Evolutionary conservation across 1,140 invertebrate genomes (phyloP), one percentile per base, ranked within the genome.

Genomic region (Microvelia longipes): DNA sequence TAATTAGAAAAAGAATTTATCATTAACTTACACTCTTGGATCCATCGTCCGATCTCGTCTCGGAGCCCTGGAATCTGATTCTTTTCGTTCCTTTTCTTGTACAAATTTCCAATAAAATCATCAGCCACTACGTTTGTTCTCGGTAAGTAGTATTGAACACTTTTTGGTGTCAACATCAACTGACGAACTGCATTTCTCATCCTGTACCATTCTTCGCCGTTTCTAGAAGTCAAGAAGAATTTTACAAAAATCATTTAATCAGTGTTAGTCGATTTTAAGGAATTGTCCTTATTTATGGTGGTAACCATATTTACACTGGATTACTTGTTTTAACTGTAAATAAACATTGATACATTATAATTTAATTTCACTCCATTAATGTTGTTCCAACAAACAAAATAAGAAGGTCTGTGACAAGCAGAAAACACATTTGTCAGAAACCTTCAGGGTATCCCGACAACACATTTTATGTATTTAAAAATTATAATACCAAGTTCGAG

Each of bases 191-290:
- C 78, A 63, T 75, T 79, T 66, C 81, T 71, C 1, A 83, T 71
- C 28, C 76, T 76, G 71, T 81, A 82, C 82, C 82, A 83, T 72
- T 82, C 77, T 72, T 83, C 81, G n/a, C 81, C 82, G 72, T 82
- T 83, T 27, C 82, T 83, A 69, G 19, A 66, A 61, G 0, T 66
- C 2, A 68, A 27, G 1, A 25, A 28, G 28, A 13, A 66, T 19
- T 5, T 11, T 11, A 11, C 35, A 60, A 60, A 60, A n/a, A n/a
- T n/a, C n/a, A n/a, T n/a, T 60, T 11, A 11, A 60, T 11, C 11
- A 60, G 35, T 11, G 35, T 11, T 11, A 11, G 19, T 60, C 35
- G 19, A 11, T 19, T 60, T 11, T 60, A 11, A 60, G 11, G 11
- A 19, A 60, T 19, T 19, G 35, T 60, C 19, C 11, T 11, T 19